Percentiles rank a stretch among this genome's conserved stretches.
Conservation (phyloP, 2,113 vertebrate genomes). For the Platysteira castanea region DNA sequence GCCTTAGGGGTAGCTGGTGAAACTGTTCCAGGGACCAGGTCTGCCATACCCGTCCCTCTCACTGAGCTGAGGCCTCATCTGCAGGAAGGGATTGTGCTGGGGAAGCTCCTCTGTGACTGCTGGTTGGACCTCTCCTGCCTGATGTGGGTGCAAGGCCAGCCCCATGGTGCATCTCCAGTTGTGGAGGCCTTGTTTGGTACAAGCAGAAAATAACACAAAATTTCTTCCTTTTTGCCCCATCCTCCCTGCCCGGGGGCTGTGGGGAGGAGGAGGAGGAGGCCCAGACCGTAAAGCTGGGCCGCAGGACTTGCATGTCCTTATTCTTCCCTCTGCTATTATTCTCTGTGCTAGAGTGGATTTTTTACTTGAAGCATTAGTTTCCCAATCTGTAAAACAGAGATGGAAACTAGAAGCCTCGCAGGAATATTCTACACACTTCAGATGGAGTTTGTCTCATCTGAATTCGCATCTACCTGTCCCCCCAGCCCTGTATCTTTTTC, state of each 20-base stretch:
- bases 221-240: background rate
- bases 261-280: background rate
- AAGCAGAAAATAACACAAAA: background rate
- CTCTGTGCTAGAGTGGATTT: background rate
- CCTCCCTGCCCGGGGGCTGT: background rate
- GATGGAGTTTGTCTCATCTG: background rate
- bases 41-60: background rate
- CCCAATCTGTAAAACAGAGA: background rate
- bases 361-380: background rate
- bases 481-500: background rate
- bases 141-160: background rate
- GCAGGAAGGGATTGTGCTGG: background rate
- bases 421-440: background rate
- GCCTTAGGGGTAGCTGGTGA: background rate
- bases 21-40: background rate
- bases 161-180: background rate
- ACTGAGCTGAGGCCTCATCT: background rate
- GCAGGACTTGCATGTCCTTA: background rate
- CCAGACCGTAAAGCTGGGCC: background rate
- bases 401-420: background rate
- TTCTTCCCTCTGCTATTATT: background rate
- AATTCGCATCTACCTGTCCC: background rate
- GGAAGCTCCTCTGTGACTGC: background rate
- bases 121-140: background rate
- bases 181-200: background rate